Evolutionary conservation across 2,888 invertebrate genomes (phyloP).

Genomic region (Piscicola geometra): DNA sequence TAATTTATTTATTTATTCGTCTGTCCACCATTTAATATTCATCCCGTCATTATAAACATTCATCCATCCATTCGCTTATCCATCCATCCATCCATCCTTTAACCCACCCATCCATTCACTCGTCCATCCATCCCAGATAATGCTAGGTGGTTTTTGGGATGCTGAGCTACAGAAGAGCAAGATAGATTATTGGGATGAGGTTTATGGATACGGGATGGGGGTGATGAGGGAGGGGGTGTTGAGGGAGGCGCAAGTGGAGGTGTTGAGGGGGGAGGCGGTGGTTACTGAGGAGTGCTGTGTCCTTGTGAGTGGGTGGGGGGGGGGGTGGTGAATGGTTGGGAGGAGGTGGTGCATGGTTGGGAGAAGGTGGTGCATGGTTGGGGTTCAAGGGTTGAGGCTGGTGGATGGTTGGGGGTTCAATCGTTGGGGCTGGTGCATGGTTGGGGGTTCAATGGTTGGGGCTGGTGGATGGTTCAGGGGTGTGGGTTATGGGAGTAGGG

Average conservation of each 20-base stretch:
- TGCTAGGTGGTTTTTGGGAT: constrained; percentile 17
- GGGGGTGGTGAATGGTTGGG: not conserved
- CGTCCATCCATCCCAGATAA: not conserved
- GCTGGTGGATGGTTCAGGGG: not conserved
- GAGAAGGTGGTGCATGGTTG: too few relatives aligned
- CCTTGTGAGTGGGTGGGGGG: constrained; percentile 47
- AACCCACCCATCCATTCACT: not conserved
- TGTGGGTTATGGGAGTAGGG: not conserved
- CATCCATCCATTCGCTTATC: not conserved
- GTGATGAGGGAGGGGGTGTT: constrained; percentile 80
- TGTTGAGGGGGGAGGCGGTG: constrained; percentile 65
- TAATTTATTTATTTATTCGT: not conserved
- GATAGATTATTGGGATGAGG: constrained; percentile 81
- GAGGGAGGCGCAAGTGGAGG: constrained; percentile 69
- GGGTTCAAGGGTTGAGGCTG: too few relatives aligned
- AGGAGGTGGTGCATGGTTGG: too few relatives aligned
- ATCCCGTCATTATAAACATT: not conserved
- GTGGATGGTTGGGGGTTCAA: constrained; percentile 66
- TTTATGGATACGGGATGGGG: constrained; percentile 85
- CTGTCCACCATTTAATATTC: not conserved
- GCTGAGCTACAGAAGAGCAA: constrained; percentile 60
- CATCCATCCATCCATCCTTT: not conserved
- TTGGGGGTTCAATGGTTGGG: constrained; percentile 45
- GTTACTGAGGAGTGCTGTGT: constrained; percentile 65
- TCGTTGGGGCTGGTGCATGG: constrained; percentile 63